These are phyloP conservation scores for Papilio aristodemus DNA, from an alignment of 1,140 invertebrate genomes.

Conservation along the genomic window DNA sequence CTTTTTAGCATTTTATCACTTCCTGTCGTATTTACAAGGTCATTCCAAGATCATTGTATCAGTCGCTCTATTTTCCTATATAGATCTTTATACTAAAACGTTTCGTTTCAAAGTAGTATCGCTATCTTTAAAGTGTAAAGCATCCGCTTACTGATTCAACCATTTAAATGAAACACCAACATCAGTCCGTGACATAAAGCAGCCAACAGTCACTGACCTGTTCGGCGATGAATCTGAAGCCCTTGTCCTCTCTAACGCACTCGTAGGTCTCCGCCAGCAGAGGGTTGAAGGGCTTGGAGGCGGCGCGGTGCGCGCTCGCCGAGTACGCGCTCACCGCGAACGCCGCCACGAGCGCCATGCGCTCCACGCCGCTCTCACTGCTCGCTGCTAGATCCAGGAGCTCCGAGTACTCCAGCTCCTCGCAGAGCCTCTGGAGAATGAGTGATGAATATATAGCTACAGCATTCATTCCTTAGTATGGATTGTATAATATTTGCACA, in stretches of 20 bases:
- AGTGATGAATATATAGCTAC: neutral
- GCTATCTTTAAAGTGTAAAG: no score
- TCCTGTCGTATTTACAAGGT: no score
- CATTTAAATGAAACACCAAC: no score
- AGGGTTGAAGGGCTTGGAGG: slow-evolving; percentile 94
- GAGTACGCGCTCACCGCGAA: slow-evolving; percentile 93
- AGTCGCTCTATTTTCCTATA: no score
- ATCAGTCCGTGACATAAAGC: no score
- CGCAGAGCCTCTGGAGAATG: slow-evolving; percentile 85
- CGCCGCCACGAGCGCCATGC: slow-evolving; percentile 89
- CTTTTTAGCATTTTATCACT: no score
- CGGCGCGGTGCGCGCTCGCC: slow-evolving; percentile 88
- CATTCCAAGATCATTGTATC: no score
- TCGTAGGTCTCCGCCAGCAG: slow-evolving; percentile 93
- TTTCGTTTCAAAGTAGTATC: no score
- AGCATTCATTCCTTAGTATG: no score
- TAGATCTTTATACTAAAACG: no score
- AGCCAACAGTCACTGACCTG: slow-evolving; percentile 50
- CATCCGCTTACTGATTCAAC: no score
- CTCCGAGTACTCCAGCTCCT: slow-evolving; percentile 92
- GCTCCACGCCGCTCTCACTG: slow-evolving; percentile 83
- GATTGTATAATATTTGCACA: no score
- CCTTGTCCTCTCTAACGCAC: slow-evolving; percentile 88
- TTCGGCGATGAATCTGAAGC: slow-evolving; percentile 84
- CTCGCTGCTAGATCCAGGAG: slow-evolving; percentile 87